Conservation (phyloP, 2,888 invertebrate species). For the Tethea ocularis region DNA sequence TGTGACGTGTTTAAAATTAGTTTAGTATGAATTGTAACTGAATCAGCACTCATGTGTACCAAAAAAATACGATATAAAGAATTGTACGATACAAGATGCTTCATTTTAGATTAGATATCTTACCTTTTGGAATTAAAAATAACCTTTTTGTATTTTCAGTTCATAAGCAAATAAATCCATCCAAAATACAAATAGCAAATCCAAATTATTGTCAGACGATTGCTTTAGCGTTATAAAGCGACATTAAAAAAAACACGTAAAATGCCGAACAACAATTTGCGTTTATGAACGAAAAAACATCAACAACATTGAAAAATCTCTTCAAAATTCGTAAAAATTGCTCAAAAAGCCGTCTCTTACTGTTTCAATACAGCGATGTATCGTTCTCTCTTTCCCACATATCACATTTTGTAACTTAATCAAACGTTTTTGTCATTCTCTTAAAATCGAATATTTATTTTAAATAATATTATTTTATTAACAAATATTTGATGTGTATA, state of each 20-base stretch:
- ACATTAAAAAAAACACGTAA: constrained; percentile 16
- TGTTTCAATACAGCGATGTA: constrained; percentile 23
- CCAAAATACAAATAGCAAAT: constrained; percentile 29
- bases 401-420: constrained; percentile 16
- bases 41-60: no score
- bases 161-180: constrained; percentile 21
- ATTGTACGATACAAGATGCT: no score
- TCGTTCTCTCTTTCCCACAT: constrained; percentile 26
- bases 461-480: background rate
- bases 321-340: constrained; percentile 55
- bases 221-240: constrained; percentile 49
- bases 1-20: no score
- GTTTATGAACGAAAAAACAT: constrained; percentile 29
- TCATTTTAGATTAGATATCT: no score
- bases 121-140: no score
- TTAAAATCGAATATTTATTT: background rate
- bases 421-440: background rate
- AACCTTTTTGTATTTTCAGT: no score
- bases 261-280: constrained; percentile 7
- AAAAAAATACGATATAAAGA: no score
- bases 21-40: no score
- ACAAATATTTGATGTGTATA: no score
- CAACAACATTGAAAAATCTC: constrained; percentile 57
- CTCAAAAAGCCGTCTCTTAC: constrained; percentile 49
- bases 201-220: constrained; percentile 72